A percentile compares a stretch with the other conserved stretches of the same genome.
Conservation (phyloP, 2,888 invertebrate species). For the Bugulina stolonifera region DNA sequence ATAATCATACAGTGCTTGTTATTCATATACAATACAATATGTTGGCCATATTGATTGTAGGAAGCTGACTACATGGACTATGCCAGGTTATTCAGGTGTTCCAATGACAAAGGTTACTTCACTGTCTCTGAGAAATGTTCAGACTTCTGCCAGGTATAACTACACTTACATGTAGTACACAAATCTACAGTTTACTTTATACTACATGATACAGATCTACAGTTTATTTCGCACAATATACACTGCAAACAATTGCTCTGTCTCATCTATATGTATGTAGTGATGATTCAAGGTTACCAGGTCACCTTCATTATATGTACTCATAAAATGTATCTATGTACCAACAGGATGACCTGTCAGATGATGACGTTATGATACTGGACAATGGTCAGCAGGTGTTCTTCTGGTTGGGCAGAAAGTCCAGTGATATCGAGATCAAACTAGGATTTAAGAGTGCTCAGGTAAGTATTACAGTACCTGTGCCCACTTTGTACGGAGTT, state of each 20-base stretch:
- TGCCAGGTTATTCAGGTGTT: conserved; percentile 91
- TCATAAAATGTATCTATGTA: no score
- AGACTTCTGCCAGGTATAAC: conserved; percentile 83
- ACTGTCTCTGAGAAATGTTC: conserved; percentile 98
- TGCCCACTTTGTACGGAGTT: no score
- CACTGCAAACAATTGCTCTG: no score
- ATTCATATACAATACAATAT: no score
- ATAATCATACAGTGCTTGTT: no score
- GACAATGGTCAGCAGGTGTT: conserved; percentile 97
- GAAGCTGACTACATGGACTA: conserved; percentile 86
- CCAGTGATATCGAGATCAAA: conserved; percentile 98
- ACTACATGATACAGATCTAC: not conserved
- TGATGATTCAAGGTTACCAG: no score
- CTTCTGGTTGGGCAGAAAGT: conserved; percentile 91
- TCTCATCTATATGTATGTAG: no score
- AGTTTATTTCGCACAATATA: no score
- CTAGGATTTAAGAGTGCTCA: conserved; percentile 96
- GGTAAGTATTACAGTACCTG: no score
- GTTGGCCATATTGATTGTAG: conserved; percentile 38
- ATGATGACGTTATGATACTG: conserved; percentile 98
- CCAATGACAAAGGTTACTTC: conserved; percentile 98
- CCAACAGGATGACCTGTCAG: conserved; percentile 92
- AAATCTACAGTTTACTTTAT: no score
- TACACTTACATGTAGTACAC: not conserved
- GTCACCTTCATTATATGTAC: no score